phyloP scores from a whole-genome alignment of 2,113 vertebrate genomes.

The Elaphurus davidianus region DNA sequence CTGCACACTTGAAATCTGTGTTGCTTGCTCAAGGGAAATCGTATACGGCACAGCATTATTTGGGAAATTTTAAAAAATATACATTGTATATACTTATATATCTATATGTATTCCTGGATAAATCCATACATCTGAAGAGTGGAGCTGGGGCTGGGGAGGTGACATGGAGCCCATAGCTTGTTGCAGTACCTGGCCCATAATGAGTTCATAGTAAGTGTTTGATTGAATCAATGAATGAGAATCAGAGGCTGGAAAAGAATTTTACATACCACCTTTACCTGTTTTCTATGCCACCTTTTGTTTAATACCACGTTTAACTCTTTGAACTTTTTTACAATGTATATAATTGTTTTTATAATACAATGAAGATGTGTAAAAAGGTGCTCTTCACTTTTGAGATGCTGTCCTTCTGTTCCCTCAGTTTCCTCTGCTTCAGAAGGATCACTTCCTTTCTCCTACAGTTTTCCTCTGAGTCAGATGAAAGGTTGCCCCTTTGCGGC shows the following conservation, averaged over 20 bases:
- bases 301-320: not conserved
- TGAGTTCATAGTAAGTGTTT: not conserved
- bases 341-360: not conserved
- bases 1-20: not conserved
- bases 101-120: not conserved
- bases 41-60: not conserved
- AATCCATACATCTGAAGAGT: not conserved
- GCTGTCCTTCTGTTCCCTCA: not conserved
- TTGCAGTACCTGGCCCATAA: not conserved
- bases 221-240: not conserved
- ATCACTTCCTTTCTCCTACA: not conserved
- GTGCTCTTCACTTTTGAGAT: not conserved
- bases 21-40: not conserved
- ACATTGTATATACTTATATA: not conserved
- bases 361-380: not conserved
- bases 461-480: not conserved
- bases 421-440: not conserved
- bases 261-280: not conserved
- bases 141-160: not conserved
- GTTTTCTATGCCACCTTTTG: not conserved
- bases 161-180: not conserved
- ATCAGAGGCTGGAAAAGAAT: not conserved
- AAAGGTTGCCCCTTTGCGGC: not conserved
- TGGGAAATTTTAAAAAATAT: not conserved
- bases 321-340: not conserved